phyloP scores from a whole-genome alignment of 1,140 invertebrate species.

The Drosophila rhopaloa region DNA sequence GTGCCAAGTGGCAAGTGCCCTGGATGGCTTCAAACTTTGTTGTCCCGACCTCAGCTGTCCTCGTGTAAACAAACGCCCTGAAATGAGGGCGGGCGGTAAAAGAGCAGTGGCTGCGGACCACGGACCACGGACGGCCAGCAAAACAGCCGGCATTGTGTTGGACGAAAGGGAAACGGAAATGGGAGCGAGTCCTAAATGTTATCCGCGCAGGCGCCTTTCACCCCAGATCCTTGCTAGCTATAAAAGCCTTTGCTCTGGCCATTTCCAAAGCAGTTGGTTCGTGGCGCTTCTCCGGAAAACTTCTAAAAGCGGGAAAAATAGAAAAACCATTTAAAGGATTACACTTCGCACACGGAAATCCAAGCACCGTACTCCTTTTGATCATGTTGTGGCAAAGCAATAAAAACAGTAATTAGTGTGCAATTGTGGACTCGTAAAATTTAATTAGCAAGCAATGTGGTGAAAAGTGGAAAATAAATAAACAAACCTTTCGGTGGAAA shows the following conservation, averaged over 20 bases:
- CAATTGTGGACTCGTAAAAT: constrained; percentile 49
- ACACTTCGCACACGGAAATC: constrained; percentile 4
- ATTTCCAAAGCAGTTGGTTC: constrained; percentile 46
- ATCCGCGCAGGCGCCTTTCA: constrained; percentile 58
- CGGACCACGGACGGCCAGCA: constrained; percentile 21
- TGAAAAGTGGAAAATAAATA: constrained; percentile 34
- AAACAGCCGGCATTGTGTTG: constrained; percentile 27
- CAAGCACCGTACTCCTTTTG: constrained; percentile 4
- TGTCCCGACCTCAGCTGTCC: constrained; percentile 62
- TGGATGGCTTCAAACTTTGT: constrained; percentile 53
- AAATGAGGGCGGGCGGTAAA: constrained; percentile 35
- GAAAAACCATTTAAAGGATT: background rate
- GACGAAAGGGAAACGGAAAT: background rate
- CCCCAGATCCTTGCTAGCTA: constrained; percentile 8
- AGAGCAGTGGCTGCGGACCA: constrained; percentile 42
- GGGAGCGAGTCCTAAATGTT: constrained; percentile 5
- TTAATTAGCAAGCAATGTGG: constrained; percentile 52
- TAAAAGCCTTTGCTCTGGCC: constrained; percentile 51
- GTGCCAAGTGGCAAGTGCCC: constrained; percentile 36
- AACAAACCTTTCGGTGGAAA: constrained; percentile 11
- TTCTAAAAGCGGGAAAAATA: background rate
- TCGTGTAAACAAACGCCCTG: constrained; percentile 69
- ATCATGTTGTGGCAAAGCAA: constrained; percentile 13
- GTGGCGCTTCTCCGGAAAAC: constrained; percentile 33
- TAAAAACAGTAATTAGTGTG: constrained; percentile 63